Conservation (phyloP, 2,888 invertebrate genomes). For the Resseliella maxima region DNA sequence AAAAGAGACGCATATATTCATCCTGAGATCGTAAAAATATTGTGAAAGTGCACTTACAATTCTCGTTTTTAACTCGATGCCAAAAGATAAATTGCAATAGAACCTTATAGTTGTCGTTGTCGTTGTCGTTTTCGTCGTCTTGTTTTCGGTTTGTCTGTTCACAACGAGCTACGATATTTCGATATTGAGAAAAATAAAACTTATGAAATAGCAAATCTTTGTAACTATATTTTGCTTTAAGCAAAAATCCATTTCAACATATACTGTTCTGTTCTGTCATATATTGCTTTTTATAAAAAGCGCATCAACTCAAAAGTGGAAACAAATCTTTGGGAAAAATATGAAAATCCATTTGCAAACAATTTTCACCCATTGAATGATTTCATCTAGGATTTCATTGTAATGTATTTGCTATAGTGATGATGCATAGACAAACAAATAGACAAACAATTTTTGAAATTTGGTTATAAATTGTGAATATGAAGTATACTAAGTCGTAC, state of each 20-base stretch:
- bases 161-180: background rate
- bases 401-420: no score
- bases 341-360: background rate
- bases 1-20: background rate
- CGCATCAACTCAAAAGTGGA: background rate
- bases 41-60: constrained; percentile 8
- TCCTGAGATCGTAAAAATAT: constrained; percentile 33
- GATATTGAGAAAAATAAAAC: background rate
- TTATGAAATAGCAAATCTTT: background rate
- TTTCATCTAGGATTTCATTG: no score
- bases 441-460: background rate
- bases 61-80: background rate
- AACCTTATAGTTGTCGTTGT: no score
- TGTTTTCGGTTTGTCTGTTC: background rate
- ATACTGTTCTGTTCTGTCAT: background rate
- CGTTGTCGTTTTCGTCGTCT: no score
- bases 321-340: background rate
- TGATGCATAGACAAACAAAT: background rate
- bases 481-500: background rate
- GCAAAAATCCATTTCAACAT: background rate
- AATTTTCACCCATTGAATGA: background rate
- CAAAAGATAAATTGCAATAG: background rate
- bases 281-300: background rate
- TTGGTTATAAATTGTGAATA: background rate
- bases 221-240: background rate